phyloP scores from a whole-genome alignment of 2,797 vertebrate genomes.

The Microtus obscurus region DNA sequence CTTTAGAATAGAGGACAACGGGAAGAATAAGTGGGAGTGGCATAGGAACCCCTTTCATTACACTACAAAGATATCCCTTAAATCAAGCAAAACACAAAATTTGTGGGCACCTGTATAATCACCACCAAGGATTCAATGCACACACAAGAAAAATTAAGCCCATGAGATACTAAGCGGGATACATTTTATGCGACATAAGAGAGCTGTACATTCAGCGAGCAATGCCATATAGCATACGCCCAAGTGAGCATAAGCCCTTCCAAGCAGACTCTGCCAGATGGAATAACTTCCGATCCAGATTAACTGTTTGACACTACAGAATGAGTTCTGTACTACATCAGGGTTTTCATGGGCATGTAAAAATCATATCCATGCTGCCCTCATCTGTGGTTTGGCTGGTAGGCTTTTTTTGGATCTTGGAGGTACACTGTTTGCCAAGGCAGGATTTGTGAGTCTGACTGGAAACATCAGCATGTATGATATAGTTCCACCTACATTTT shows the following conservation, averaged over 20 bases:
- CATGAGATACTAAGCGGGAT: neutral
- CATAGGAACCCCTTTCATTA: neutral
- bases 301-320: slow-evolving; percentile 59
- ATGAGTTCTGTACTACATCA: slow-evolving; percentile 56
- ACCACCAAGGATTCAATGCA: neutral
- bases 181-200: slow-evolving; percentile 2
- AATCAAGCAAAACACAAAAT: slow-evolving; percentile 49
- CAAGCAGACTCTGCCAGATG: slow-evolving; percentile 53
- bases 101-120: neutral
- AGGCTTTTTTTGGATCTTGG: slow-evolving; percentile 43
- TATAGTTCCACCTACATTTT: slow-evolving; percentile 45
- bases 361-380: slow-evolving; percentile 44
- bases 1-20: neutral
- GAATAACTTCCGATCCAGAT: slow-evolving; percentile 53
- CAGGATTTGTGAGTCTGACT: slow-evolving; percentile 59
- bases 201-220: neutral
- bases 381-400: slow-evolving; percentile 50
- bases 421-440: slow-evolving; percentile 38
- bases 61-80: slow-evolving; percentile 19
- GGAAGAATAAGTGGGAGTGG: neutral
- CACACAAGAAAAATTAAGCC: slow-evolving; percentile 31
- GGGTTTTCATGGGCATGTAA: slow-evolving; percentile 53
- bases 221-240: slow-evolving; percentile 26
- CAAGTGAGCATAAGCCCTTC: slow-evolving; percentile 38
- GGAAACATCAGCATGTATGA: slow-evolving; percentile 48